Conservation (phyloP, 2,797 vertebrate species). For the Halcyon badia region DNA sequence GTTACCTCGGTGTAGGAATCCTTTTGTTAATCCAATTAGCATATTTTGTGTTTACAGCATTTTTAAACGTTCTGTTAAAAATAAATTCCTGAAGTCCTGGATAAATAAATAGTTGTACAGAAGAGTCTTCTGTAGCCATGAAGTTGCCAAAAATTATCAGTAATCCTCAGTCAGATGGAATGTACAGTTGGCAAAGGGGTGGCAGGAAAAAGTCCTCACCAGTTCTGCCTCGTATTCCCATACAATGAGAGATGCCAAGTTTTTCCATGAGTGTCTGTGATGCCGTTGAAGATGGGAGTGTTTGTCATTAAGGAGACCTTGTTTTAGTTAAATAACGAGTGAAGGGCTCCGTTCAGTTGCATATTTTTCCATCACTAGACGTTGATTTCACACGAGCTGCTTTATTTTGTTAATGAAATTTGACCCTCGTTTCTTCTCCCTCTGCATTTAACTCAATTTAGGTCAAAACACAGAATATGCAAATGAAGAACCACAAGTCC, state of each 20-base stretch:
- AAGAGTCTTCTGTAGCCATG: conserved; percentile 67
- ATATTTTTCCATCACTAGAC: conserved; percentile 37
- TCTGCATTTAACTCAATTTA: conserved; percentile 46
- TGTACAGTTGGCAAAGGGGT: conserved; percentile 74
- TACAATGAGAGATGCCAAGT: conserved; percentile 69
- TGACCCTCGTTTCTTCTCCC: conserved; percentile 13
- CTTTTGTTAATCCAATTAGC: conserved; percentile 68
- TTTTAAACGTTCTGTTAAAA: conserved; percentile 72
- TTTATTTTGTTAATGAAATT: conserved; percentile 70
- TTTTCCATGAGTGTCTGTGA: conserved; percentile 48
- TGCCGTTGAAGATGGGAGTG: conserved; percentile 64
- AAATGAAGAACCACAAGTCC: conserved; percentile 63
- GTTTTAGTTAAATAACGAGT: conserved; percentile 64
- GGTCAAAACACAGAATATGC: conserved; percentile 55
- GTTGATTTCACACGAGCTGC: conserved; percentile 17
- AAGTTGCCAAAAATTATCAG: conserved; percentile 78
- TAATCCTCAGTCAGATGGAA: conserved; percentile 78
- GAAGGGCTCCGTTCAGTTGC: conserved; percentile 17
- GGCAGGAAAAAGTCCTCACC: conserved; percentile 67
- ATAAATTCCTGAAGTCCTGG: conserved; percentile 70
- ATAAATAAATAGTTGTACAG: conserved; percentile 77
- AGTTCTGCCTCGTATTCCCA: conserved; percentile 59
- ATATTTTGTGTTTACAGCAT: conserved; percentile 40
- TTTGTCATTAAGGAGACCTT: conserved; percentile 71
- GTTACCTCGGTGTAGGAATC: conserved; percentile 16